A percentile compares a stretch with the other conserved stretches of the same genome.
These are phyloP conservation scores for Drosophila birchii DNA, from an alignment of 2,888 invertebrate species.

Conservation along the genomic window DNA sequence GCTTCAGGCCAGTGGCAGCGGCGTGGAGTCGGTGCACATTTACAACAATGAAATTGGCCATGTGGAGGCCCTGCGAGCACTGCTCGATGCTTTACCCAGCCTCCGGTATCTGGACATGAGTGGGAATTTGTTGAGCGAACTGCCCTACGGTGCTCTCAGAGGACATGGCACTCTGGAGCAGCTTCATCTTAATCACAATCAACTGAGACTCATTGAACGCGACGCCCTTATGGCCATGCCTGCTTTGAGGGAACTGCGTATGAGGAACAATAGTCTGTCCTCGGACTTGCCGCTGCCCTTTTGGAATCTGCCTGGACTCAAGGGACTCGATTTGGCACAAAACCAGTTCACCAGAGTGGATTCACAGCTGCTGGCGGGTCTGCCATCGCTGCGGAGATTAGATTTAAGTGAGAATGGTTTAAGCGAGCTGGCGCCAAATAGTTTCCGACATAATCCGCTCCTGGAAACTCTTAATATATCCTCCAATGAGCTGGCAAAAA, in stretches of 20 bases:
- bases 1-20: constrained; percentile 89
- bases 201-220: constrained; percentile 89
- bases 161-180: constrained; percentile 93
- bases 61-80: constrained; percentile 89
- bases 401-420: constrained; percentile 92
- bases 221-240: constrained; percentile 94
- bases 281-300: constrained; percentile 90
- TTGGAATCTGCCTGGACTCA: constrained; percentile 93
- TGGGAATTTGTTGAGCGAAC: constrained; percentile 90
- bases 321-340: constrained; percentile 92
- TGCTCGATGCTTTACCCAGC: constrained; percentile 91
- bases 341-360: constrained; percentile 91
- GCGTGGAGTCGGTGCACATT: constrained; percentile 91
- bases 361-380: constrained; percentile 89
- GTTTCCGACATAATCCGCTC: constrained; percentile 89
- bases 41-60: constrained; percentile 91
- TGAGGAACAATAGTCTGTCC: constrained; percentile 92
- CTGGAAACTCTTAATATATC: constrained; percentile 93
- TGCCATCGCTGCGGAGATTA: constrained; percentile 90
- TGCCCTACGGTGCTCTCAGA: constrained; percentile 91
- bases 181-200: constrained; percentile 92
- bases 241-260: constrained; percentile 91
- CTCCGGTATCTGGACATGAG: constrained; percentile 92
- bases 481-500: constrained; percentile 88
- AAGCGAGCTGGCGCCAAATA: constrained; percentile 89